Percentiles rank a stretch among this genome's conserved stretches.
Conservation (phyloP, 2,888 invertebrate species). For the Netelia fuscicornis region DNA sequence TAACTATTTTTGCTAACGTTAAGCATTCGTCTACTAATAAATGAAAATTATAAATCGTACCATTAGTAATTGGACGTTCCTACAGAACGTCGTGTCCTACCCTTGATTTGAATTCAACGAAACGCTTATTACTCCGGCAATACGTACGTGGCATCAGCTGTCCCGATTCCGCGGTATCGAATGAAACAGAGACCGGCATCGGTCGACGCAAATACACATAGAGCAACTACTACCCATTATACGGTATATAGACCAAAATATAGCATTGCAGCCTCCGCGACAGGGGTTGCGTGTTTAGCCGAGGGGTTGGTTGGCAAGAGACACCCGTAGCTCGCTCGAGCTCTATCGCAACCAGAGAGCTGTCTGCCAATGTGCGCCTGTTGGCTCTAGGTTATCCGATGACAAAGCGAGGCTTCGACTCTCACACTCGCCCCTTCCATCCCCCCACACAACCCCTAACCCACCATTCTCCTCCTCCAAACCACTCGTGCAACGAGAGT, state of each 20-base stretch:
- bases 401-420: conserved; percentile 82
- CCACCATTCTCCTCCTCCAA: conserved; percentile 57
- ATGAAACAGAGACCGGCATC: conserved; percentile 69
- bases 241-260: not conserved
- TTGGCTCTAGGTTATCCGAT: conserved; percentile 84
- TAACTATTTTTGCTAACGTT: not conserved
- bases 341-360: conserved; percentile 79
- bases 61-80: not conserved
- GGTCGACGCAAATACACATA: conserved; percentile 8
- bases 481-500: conserved; percentile 64
- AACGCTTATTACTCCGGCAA: conserved; percentile 75
- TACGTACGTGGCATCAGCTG: conserved; percentile 65
- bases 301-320: conserved; percentile 54
- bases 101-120: conserved; percentile 77
- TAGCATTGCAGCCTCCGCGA: conserved; percentile 30
- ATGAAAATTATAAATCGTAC: not conserved
- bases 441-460: conserved; percentile 73
- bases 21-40: not conserved
- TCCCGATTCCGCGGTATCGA: conserved; percentile 67
- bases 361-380: conserved; percentile 74
- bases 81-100: conserved; percentile 51
- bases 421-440: conserved; percentile 64
- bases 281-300: conserved; percentile 62
- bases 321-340: conserved; percentile 54
- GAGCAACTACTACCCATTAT: no score